Percentiles rank a stretch among this genome's conserved stretches.
Evolutionary conservation across 1,140 invertebrate species (phyloP).

Genomic region (Neotoxoptera formosana): DNA sequence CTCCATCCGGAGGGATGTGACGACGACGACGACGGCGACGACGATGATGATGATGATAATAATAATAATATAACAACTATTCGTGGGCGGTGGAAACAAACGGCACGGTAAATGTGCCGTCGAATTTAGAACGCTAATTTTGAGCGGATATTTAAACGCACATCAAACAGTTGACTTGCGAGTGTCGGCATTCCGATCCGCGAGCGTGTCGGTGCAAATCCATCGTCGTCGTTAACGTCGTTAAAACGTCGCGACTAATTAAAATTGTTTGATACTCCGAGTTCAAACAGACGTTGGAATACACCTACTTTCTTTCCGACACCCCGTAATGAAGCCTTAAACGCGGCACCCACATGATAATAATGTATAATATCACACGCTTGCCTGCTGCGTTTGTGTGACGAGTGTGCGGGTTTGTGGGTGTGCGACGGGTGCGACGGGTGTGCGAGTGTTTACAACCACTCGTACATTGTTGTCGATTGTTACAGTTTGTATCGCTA

Average conservation of each 20-base stretch:
- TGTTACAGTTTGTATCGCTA: background rate
- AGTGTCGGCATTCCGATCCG: background rate
- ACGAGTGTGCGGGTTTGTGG: too few relatives aligned
- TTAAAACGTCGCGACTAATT: background rate
- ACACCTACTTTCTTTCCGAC: background rate
- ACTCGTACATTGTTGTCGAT: background rate
- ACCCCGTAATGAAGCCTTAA: background rate
- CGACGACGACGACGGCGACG: too few relatives aligned
- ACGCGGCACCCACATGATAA: background rate
- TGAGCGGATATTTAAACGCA: constrained; percentile 26
- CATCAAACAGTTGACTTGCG: background rate
- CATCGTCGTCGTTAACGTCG: background rate
- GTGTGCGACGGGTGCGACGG: too few relatives aligned
- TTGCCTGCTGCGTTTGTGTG: too few relatives aligned
- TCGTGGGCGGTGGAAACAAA: background rate
- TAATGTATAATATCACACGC: background rate
- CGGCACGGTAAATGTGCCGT: background rate
- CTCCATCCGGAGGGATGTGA: background rate
- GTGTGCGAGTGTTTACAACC: background rate
- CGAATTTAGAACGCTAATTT: constrained; percentile 30
- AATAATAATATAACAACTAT: background rate
- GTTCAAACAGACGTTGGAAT: background rate
- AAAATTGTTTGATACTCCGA: background rate
- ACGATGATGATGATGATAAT: too few relatives aligned
- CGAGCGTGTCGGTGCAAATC: background rate